phyloP scores from a whole-genome alignment of 1,140 invertebrate species.

The Calycopis cecrops region DNA sequence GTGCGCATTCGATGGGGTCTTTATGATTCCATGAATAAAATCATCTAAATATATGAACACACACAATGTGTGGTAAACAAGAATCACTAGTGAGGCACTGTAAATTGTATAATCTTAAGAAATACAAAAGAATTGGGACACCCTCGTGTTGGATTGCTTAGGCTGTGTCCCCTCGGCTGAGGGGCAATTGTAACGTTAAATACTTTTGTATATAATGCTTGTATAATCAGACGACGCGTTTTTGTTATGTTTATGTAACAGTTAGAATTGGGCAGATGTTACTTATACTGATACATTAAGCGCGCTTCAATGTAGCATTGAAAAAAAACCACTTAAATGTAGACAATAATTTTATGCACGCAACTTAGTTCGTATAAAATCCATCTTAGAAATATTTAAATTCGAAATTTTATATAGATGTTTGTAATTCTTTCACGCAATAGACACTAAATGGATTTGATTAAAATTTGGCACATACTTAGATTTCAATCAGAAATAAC shows the following conservation, averaged over 20 bases:
- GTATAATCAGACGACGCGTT: not conserved
- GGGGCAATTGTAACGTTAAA: not conserved
- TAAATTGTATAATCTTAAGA: slow-evolving; percentile 47
- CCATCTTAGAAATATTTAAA: no score
- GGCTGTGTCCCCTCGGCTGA: not conserved
- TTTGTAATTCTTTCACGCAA: no score
- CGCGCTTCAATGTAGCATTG: not conserved
- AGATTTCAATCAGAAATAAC: no score
- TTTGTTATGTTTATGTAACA: slow-evolving; percentile 11
- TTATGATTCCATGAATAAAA: slow-evolving; percentile 22
- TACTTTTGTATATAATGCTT: slow-evolving; percentile 2
- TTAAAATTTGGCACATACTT: no score
- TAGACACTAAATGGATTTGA: no score
- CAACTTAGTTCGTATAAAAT: no score
- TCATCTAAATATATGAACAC: slow-evolving; percentile 28
- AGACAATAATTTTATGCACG: no score
- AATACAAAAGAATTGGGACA: slow-evolving; percentile 35
- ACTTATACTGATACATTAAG: not conserved
- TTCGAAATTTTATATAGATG: no score
- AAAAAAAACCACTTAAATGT: no score
- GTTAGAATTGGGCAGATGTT: slow-evolving; percentile 7
- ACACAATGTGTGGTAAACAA: slow-evolving; percentile 53
- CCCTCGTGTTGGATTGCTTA: not conserved
- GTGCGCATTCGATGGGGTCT: slow-evolving; percentile 16
- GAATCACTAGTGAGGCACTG: slow-evolving; percentile 39